Evolutionary conservation across 2,113 vertebrate genomes (phyloP).

Genomic region (Rhinoderma darwinii): DNA sequence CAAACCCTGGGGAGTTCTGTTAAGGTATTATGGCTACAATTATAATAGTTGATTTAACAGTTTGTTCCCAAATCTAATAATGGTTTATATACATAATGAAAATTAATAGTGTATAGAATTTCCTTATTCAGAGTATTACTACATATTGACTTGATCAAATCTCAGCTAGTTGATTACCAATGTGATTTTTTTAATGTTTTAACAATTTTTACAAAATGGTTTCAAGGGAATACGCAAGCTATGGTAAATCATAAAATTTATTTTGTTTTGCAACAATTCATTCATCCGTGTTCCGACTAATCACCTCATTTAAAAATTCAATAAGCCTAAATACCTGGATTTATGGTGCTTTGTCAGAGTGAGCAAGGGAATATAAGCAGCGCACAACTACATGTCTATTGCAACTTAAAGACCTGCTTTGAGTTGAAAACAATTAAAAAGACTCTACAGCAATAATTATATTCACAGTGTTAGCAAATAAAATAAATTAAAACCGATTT

Average conservation of each 20-base stretch:
- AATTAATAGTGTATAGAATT: constrained; percentile 70
- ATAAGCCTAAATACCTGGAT: constrained; percentile 87
- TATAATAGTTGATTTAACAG: constrained; percentile 48
- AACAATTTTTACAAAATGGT: constrained; percentile 76
- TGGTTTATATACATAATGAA: constrained; percentile 67
- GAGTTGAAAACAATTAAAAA: constrained; percentile 86
- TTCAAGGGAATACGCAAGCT: constrained; percentile 76
- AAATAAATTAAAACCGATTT: constrained; percentile 87
- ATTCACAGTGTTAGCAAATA: constrained; percentile 82
- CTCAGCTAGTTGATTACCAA: constrained; percentile 74
- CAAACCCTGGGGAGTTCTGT: neutral
- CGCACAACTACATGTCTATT: constrained; percentile 74
- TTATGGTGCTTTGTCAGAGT: constrained; percentile 82
- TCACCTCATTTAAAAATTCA: constrained; percentile 86
- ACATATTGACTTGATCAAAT: constrained; percentile 67
- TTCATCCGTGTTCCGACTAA: constrained; percentile 79
- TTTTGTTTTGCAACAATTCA: constrained; percentile 80
- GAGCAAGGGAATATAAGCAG: constrained; percentile 78
- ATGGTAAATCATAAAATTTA: constrained; percentile 85
- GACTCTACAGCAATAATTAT: constrained; percentile 78
- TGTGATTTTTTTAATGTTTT: constrained; percentile 72
- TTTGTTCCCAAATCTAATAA: constrained; percentile 59
- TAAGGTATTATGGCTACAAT: constrained; percentile 32
- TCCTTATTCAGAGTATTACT: constrained; percentile 50
- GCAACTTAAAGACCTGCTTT: constrained; percentile 81